Conservation (phyloP, 1,140 invertebrate genomes). For the Bombus turneri region DNA sequence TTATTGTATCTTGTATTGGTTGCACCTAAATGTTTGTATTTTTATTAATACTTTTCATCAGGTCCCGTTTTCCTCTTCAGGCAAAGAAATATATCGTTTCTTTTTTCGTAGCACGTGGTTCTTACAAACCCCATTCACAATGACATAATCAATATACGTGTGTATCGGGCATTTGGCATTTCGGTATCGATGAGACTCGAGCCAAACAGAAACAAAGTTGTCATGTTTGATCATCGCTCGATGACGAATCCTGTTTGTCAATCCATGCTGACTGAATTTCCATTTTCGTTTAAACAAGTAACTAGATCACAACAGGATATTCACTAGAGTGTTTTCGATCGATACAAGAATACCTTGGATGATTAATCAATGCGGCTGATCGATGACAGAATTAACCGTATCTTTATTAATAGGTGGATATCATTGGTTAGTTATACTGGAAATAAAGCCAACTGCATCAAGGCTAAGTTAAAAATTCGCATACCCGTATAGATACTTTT, state of each 20-base stretch:
- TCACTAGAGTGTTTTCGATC: constrained; percentile 21
- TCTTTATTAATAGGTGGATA: constrained; percentile 51
- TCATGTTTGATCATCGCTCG: neutral
- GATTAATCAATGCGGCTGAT: constrained; percentile 40
- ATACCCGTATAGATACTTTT: neutral
- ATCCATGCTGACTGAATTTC: neutral
- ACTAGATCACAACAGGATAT: neutral
- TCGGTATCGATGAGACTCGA: neutral
- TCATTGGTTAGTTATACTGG: neutral
- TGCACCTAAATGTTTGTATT: too few relatives aligned
- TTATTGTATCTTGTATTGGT: too few relatives aligned
- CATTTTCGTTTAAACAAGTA: constrained; percentile 13
- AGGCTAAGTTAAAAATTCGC: constrained; percentile 12
- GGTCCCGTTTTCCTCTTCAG: neutral
- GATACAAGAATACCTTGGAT: constrained; percentile 12
- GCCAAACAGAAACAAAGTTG: constrained; percentile 10
- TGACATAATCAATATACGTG: constrained; percentile 5
- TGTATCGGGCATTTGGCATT: constrained; percentile 3
- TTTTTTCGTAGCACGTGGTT: neutral
- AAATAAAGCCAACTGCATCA: constrained; percentile 45
- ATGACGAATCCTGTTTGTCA: constrained; percentile 9
- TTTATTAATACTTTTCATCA: too few relatives aligned
- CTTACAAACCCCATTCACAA: neutral
- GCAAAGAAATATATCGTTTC: neutral
- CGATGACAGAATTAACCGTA: constrained; percentile 44